phyloP scores from a whole-genome alignment of 2,888 invertebrate genomes.

The Drosophila mimetica region DNA sequence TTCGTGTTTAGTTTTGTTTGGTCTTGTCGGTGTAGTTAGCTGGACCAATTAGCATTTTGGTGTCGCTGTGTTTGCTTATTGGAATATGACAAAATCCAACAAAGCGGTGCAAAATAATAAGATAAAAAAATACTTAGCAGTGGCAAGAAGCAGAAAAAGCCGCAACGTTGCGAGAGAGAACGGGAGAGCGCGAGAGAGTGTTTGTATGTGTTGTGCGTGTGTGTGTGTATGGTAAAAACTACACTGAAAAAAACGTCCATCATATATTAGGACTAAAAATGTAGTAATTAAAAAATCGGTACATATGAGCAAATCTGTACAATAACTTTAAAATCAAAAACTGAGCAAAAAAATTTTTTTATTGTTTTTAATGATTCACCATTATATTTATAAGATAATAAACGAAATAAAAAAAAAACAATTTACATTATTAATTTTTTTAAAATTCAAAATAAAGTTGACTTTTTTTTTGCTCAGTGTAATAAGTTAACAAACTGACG shows the following conservation, averaged over 20 bases:
- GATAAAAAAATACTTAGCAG: slow-evolving; percentile 49
- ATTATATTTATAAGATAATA: no score
- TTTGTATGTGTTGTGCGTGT: slow-evolving; percentile 16
- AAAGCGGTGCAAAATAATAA: slow-evolving; percentile 71
- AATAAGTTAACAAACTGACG: slow-evolving; percentile 78
- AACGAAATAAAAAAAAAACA: background rate
- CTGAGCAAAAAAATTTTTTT: no score
- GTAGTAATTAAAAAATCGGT: no score
- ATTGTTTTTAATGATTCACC: no score
- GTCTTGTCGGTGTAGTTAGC: slow-evolving; percentile 18
- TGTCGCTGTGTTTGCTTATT: slow-evolving; percentile 55
- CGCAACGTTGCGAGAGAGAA: slow-evolving; percentile 64
- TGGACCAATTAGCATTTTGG: slow-evolving; percentile 64
- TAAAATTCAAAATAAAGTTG: background rate
- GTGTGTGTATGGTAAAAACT: slow-evolving; percentile 64
- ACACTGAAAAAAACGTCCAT: background rate
- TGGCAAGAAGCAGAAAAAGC: slow-evolving; percentile 73
- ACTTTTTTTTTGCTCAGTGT: background rate
- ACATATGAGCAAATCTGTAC: no score
- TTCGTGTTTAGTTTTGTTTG: slow-evolving; percentile 8
- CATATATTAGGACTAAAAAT: no score
- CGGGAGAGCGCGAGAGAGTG: slow-evolving; percentile 15
- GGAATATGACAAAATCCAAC: slow-evolving; percentile 58
- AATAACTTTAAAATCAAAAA: no score
- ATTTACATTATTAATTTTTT: background rate